Percentiles rank a stretch among this genome's conserved stretches.
These are phyloP conservation scores for Tyria jacobaeae DNA, from an alignment of 2,888 invertebrate genomes.

Conservation along the genomic window DNA sequence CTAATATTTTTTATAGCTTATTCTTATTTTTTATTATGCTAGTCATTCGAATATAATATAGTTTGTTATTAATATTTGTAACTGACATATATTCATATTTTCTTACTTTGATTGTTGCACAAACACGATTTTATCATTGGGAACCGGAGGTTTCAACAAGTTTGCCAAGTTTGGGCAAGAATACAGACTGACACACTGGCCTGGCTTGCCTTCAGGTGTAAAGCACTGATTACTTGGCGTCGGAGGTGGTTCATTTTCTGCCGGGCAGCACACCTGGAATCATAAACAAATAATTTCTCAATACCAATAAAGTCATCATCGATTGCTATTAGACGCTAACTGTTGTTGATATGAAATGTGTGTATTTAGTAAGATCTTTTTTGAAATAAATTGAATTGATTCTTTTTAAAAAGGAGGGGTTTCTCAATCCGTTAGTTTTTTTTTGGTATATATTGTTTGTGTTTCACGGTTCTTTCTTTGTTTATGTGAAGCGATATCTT, in stretches of 20 bases:
- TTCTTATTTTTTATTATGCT: background rate
- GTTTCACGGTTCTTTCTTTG: too few species aligned
- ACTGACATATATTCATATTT: background rate
- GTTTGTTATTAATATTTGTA: too few species aligned
- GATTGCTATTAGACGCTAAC: too few species aligned
- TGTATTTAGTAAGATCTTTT: too few species aligned
- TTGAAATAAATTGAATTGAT: too few species aligned
- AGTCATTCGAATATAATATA: background rate
- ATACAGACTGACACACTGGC: conserved; percentile 59
- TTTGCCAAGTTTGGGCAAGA: conserved; percentile 55
- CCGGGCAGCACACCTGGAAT: conserved; percentile 43
- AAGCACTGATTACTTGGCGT: conserved; percentile 41
- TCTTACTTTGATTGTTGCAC: conserved; percentile 63
- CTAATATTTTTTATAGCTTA: too few species aligned
- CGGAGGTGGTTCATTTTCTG: background rate
- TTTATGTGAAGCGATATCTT: too few species aligned
- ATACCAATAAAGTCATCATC: background rate
- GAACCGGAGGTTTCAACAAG: conserved; percentile 52
- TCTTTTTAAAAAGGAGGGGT: too few species aligned
- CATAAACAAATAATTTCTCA: background rate
- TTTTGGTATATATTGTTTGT: too few species aligned
- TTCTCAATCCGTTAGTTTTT: too few species aligned
- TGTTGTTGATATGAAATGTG: too few species aligned
- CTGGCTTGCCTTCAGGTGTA: conserved; percentile 60
- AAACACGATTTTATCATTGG: conserved; percentile 47